A percentile compares a stretch with the other conserved stretches of the same genome.
phyloP scores from a whole-genome alignment of 1,140 invertebrate genomes.

The Neotoxoptera formosana region DNA sequence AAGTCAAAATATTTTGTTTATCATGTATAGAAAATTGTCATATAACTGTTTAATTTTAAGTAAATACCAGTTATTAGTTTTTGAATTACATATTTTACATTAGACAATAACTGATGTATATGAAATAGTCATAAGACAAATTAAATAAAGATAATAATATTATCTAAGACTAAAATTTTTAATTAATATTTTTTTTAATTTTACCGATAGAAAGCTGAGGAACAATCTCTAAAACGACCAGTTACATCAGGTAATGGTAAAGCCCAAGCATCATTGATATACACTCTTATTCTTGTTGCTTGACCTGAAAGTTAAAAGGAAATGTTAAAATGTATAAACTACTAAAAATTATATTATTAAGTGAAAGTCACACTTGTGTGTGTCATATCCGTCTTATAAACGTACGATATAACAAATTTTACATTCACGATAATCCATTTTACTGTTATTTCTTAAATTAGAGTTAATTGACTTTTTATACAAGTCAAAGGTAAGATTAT shows the following conservation, averaged over 20 bases:
- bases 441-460: neutral
- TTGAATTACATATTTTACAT: too few species aligned
- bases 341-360: too few species aligned
- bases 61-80: too few species aligned
- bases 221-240: slow-evolving; percentile 45
- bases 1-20: too few species aligned
- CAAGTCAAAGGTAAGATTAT: neutral
- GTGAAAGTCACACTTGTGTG: neutral
- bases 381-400: neutral
- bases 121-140: too few species aligned
- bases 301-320: neutral
- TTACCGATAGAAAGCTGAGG: slow-evolving; percentile 36
- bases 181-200: too few species aligned
- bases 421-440: neutral
- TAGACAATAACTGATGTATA: too few species aligned
- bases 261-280: neutral
- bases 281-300: neutral
- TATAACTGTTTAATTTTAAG: too few species aligned
- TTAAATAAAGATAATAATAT: too few species aligned
- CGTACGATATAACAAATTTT: neutral
- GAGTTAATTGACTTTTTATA: neutral
- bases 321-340: neutral
- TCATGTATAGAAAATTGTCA: too few species aligned
- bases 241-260: slow-evolving; percentile 43
- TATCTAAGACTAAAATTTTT: too few species aligned